Percentiles rank a stretch among this genome's conserved stretches.
phyloP scores from a whole-genome alignment of 2,113 vertebrate species.

The Oreochromis niloticus region DNA sequence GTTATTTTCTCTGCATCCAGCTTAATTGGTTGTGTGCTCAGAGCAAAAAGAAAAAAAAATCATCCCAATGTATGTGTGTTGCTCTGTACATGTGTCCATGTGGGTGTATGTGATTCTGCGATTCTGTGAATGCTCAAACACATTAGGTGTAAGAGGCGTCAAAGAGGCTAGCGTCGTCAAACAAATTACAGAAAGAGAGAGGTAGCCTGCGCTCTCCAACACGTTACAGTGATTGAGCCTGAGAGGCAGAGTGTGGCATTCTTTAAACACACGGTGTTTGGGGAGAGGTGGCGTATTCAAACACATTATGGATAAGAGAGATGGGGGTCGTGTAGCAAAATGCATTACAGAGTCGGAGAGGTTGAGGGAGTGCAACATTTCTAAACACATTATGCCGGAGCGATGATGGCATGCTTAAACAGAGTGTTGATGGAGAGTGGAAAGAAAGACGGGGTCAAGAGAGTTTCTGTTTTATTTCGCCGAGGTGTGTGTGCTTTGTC shows the following conservation, averaged over 20 bases:
- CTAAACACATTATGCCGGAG: slow-evolving; percentile 70
- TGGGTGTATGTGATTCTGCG: not conserved
- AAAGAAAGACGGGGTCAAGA: slow-evolving; percentile 47
- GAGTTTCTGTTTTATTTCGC: slow-evolving; percentile 70
- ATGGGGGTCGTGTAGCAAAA: slow-evolving; percentile 50
- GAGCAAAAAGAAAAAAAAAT: not conserved
- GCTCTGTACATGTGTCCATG: not conserved
- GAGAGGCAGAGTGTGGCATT: slow-evolving; percentile 59
- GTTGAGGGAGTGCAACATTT: slow-evolving; percentile 67
- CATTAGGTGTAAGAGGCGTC: slow-evolving; percentile 51
- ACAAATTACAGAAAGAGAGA: slow-evolving; percentile 53
- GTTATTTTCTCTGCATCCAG: not conserved
- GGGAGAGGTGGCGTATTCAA: slow-evolving; percentile 53
- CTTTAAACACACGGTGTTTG: slow-evolving; percentile 61
- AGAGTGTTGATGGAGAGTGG: slow-evolving; percentile 62
- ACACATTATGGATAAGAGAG: slow-evolving; percentile 60
- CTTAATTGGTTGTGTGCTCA: not conserved
- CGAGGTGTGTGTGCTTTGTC: slow-evolving; percentile 56
- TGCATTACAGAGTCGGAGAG: slow-evolving; percentile 62
- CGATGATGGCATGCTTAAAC: slow-evolving; percentile 60
- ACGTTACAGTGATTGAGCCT: slow-evolving; percentile 43
- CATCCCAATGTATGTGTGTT: not conserved
- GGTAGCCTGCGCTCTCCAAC: slow-evolving; percentile 17
- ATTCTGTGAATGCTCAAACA: slow-evolving; percentile 21
- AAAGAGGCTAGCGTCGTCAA: slow-evolving; percentile 50